phyloP scores from a whole-genome alignment of 1,140 invertebrate genomes.

The Plectus sambesii region DNA sequence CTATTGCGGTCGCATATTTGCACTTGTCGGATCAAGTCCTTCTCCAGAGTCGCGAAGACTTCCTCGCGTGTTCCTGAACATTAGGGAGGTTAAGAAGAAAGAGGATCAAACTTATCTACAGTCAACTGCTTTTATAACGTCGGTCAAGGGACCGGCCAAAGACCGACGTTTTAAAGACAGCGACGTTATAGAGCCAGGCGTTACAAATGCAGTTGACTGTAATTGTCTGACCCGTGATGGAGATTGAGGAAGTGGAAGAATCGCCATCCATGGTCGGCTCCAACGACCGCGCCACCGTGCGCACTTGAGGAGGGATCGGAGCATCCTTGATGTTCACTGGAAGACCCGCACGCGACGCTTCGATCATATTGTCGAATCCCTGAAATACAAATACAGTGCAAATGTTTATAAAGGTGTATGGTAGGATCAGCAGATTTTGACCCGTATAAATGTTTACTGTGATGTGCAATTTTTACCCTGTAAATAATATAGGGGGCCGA shows the following conservation, averaged over 20 bases:
- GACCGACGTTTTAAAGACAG: no score
- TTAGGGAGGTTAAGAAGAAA: constrained; percentile 13
- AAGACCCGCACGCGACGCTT: constrained; percentile 19
- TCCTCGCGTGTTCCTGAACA: constrained; percentile 48
- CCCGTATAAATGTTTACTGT: no score
- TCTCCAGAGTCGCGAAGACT: constrained; percentile 64
- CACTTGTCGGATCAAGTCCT: constrained; percentile 69
- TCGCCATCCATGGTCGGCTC: constrained; percentile 57
- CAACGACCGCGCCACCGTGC: constrained; percentile 54
- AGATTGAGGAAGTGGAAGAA: constrained; percentile 1
- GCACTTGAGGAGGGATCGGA: constrained; percentile 24
- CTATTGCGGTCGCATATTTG: constrained; percentile 62
- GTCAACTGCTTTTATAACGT: no score
- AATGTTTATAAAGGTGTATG: neutral
- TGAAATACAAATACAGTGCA: constrained; percentile 28
- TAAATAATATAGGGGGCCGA: no score
- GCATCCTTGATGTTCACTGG: constrained; percentile 21
- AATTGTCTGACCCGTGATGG: neutral
- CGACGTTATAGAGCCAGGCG: no score
- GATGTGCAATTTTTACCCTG: no score
- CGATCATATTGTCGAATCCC: constrained; percentile 78
- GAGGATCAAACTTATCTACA: no score
- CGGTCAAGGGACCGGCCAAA: no score
- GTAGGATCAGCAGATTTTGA: no score
- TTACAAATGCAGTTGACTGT: no score